Evolutionary conservation across 2,797 vertebrate species (phyloP).

Genomic region (Darevskia nairensis): DNA sequence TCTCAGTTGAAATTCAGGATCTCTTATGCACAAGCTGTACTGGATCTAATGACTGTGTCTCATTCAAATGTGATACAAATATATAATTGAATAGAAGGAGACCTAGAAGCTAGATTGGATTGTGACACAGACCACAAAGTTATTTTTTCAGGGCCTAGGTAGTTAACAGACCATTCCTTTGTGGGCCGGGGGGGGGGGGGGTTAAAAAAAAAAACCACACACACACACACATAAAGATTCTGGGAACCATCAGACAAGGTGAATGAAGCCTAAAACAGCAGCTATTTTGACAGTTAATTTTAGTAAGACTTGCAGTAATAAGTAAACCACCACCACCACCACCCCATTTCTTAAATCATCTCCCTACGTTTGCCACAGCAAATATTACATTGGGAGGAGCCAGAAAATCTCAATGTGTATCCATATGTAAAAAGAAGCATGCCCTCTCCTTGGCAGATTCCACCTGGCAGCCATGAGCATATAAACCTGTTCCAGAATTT

Average conservation of each 20-base stretch:
- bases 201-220: no score
- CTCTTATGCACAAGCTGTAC: background rate
- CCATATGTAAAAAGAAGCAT: no score
- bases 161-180: background rate
- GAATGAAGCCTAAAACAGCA: background rate
- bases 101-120: background rate
- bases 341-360: background rate
- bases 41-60: background rate
- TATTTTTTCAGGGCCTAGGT: background rate
- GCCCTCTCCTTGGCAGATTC: no score
- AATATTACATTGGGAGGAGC: no score
- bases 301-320: background rate
- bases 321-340: background rate
- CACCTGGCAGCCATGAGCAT: background rate
- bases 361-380: background rate
- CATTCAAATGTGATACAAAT: background rate
- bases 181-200: rapidly evolving
- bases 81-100: background rate
- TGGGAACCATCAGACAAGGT: background rate
- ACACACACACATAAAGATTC: background rate
- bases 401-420: no score
- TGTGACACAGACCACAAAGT: background rate
- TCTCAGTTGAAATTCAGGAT: background rate
- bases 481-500: background rate
- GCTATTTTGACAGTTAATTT: background rate